Conservation (phyloP, 1,140 invertebrate genomes). For the Plutomurus gul region DNA sequence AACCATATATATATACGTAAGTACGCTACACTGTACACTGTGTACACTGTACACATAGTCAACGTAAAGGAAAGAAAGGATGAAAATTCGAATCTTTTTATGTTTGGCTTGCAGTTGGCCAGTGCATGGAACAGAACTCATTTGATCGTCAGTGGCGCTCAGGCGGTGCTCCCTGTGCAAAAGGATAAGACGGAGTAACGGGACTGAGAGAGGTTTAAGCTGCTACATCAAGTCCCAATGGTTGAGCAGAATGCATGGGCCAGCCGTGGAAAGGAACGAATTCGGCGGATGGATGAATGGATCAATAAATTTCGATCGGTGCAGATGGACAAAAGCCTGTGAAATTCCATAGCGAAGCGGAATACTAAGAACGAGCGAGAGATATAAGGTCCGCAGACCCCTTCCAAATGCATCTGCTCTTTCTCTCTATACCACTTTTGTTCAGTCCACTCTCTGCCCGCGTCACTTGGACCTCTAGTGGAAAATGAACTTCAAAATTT, state of each 20-base stretch:
- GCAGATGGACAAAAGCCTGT: conserved; percentile 44
- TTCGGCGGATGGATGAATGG: conserved; percentile 30
- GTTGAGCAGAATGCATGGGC: no score
- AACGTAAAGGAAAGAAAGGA: conserved; percentile 6
- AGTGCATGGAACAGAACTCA: no score
- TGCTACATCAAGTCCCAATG: no score
- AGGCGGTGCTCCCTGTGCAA: no score
- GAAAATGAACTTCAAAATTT: no score
- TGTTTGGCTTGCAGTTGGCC: neutral
- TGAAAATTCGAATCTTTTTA: conserved; percentile 1
- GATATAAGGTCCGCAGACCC: no score
- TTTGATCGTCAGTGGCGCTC: no score
- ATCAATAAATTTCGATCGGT: conserved; percentile 52
- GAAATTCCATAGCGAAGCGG: conserved; percentile 32
- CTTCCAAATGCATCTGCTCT: neutral
- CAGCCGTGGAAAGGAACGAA: conserved; percentile 1
- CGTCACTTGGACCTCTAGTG: neutral
- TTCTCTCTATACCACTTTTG: neutral
- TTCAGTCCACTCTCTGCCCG: neutral
- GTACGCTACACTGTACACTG: no score
- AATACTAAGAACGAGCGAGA: conserved; percentile 29
- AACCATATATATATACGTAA: no score
- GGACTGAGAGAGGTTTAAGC: no score
- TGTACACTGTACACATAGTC: no score
- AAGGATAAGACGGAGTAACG: no score